phyloP scores from a whole-genome alignment of 2,113 vertebrate species.

The Hystrix cristata region DNA sequence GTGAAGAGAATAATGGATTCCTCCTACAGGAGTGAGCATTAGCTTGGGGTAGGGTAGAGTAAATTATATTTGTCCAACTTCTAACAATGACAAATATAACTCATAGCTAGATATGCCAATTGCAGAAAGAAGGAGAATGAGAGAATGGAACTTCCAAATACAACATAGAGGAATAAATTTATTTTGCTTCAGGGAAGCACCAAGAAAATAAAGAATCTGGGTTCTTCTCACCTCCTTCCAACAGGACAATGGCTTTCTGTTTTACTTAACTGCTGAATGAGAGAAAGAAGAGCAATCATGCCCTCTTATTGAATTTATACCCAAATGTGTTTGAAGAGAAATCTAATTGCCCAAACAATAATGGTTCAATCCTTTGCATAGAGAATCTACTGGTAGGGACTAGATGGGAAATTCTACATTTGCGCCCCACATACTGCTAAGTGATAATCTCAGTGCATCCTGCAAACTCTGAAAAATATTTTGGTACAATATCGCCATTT shows the following conservation, averaged over 20 bases:
- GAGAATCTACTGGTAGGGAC: not conserved
- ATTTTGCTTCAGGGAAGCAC: conserved; percentile 20
- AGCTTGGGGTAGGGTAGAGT: not conserved
- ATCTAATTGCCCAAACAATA: not conserved
- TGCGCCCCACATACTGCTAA: not conserved
- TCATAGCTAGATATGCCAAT: not conserved
- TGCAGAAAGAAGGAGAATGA: not conserved
- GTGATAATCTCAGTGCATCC: not conserved
- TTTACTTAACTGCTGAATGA: not conserved
- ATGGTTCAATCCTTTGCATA: not conserved
- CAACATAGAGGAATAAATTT: not conserved
- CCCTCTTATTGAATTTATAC: conserved; percentile 27
- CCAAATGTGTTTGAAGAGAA: conserved; percentile 25
- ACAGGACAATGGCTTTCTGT: not conserved
- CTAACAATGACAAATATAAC: conserved; percentile 38
- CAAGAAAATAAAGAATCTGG: not conserved
- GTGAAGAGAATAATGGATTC: not conserved
- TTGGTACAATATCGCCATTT: not conserved
- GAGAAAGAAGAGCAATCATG: not conserved
- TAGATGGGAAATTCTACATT: not conserved
- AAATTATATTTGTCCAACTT: conserved; percentile 14
- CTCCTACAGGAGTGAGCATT: not conserved
- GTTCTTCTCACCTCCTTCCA: not conserved
- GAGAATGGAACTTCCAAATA: not conserved
- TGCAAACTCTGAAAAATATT: not conserved